phyloP scores from a whole-genome alignment of 2,797 vertebrate genomes.

The Dendrocincla tyrannina region DNA sequence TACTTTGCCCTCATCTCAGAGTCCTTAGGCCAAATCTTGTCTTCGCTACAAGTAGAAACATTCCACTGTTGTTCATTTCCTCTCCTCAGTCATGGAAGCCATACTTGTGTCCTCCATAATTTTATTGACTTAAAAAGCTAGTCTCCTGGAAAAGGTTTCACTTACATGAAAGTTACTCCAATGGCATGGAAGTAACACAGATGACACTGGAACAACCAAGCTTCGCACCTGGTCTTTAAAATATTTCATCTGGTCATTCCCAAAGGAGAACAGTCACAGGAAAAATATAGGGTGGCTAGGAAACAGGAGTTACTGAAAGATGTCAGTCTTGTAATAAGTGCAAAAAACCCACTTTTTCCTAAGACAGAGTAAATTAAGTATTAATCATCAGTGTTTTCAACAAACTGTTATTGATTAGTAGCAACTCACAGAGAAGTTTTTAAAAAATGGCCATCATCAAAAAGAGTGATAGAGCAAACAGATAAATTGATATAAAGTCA shows the following conservation, averaged over 20 bases:
- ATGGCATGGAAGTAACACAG: background rate
- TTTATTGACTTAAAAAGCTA: background rate
- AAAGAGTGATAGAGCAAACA: background rate
- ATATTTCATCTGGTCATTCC: background rate
- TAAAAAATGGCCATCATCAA: background rate
- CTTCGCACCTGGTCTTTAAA: background rate
- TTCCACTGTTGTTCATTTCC: background rate
- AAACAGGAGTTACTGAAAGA: background rate
- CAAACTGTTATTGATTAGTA: background rate
- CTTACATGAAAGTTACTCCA: background rate
- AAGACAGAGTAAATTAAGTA: background rate
- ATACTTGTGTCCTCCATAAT: background rate
- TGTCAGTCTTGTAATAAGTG: background rate
- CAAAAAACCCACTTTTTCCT: background rate
- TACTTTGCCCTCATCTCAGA: conserved; percentile 25
- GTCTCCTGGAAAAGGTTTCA: background rate
- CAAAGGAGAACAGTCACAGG: background rate
- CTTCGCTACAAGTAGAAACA: background rate
- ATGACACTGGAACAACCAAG: background rate
- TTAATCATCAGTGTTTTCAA: background rate
- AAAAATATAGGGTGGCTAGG: background rate
- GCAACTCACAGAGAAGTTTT: background rate
- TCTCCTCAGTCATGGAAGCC: background rate
- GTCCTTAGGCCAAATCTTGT: conserved; percentile 29
- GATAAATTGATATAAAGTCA: background rate